A percentile compares a stretch with the other conserved stretches of the same genome.
Evolutionary conservation across 1,140 invertebrate genomes (phyloP).

Genomic region (Palaemon carinicauda): DNA sequence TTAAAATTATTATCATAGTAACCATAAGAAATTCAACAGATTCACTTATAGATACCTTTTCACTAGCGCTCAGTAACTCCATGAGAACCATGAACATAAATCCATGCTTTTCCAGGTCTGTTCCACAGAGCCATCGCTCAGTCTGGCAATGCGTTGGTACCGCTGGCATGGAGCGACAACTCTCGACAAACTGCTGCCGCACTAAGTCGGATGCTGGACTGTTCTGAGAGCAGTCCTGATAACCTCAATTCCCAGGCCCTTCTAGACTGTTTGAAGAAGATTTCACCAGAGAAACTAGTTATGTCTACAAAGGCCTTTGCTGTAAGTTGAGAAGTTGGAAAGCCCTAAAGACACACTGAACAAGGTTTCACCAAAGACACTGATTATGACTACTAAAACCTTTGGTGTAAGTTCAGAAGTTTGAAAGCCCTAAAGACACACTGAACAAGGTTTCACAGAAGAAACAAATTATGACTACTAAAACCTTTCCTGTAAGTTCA

Average conservation of each 20-base stretch:
- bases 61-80: neutral
- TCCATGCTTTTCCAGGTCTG: neutral
- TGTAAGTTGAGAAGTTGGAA: neutral
- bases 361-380: too few relatives aligned
- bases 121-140: conserved; percentile 31
- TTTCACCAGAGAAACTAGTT: neutral
- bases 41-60: neutral
- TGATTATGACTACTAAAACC: too few relatives aligned
- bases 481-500: too few relatives aligned
- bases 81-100: neutral
- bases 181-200: neutral
- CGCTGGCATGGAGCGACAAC: neutral
- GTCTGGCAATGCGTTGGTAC: neutral
- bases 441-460: too few relatives aligned
- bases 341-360: too few relatives aligned
- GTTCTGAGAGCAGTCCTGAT: neutral
- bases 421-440: too few relatives aligned
- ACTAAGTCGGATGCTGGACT: neutral
- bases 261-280: neutral
- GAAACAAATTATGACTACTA: too few relatives aligned
- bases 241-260: neutral
- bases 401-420: too few relatives aligned
- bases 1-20: too few relatives aligned
- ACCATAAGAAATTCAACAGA: neutral
- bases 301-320: neutral